phyloP scores from a whole-genome alignment of 2,797 vertebrate species.

The Coracias cyanogaster region DNA sequence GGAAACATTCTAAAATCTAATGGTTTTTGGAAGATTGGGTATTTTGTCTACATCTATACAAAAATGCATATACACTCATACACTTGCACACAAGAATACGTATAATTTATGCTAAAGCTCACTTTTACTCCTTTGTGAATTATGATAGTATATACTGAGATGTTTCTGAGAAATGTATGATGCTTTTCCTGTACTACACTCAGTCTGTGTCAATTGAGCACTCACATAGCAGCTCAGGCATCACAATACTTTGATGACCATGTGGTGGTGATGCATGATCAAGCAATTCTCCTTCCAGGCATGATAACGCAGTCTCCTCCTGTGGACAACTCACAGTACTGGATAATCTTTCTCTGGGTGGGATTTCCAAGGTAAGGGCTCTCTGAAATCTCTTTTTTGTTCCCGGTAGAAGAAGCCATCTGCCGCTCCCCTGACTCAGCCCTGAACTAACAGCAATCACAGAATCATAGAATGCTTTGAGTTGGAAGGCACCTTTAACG shows the following conservation, averaged over 20 bases:
- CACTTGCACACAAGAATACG: fast-evolving
- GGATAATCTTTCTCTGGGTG: not conserved
- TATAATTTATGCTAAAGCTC: not conserved
- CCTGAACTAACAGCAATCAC: not conserved
- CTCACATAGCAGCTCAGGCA: not conserved
- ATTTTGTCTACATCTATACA: not conserved
- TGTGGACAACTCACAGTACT: not conserved
- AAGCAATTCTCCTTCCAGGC: not conserved
- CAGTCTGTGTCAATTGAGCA: not conserved
- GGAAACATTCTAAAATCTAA: not conserved
- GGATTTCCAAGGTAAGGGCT: not conserved
- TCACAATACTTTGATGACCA: not conserved
- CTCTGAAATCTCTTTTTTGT: not conserved
- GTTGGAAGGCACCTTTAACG: not conserved
- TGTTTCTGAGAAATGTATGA: not conserved
- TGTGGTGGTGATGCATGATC: not conserved
- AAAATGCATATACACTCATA: not conserved
- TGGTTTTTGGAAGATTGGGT: not conserved
- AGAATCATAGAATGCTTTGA: not conserved
- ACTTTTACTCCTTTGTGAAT: not conserved
- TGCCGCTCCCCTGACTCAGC: fast-evolving
- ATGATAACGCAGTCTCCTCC: not conserved
- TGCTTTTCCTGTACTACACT: not conserved
- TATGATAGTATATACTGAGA: not conserved
- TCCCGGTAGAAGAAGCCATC: not conserved